phyloP scores from a whole-genome alignment of 2,797 vertebrate species.

The Kryptopterus vitreolus region DNA sequence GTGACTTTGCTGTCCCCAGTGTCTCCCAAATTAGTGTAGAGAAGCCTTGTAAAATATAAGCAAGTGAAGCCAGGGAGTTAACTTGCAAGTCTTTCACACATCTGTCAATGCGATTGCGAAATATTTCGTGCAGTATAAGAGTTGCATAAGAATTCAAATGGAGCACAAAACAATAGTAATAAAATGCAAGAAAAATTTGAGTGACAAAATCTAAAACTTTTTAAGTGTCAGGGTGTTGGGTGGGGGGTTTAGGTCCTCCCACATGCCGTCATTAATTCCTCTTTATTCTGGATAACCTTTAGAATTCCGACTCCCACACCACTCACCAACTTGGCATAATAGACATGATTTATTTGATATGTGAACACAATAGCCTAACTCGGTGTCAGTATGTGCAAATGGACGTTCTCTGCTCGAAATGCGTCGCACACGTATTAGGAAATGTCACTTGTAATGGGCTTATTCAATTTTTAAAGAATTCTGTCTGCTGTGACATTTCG shows the following conservation, averaged over 20 bases:
- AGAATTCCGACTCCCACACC: neutral
- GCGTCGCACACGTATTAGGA: constrained; percentile 54
- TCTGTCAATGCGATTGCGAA: neutral
- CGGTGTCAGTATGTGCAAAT: constrained; percentile 52
- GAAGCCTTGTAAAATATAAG: neutral
- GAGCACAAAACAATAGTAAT: neutral
- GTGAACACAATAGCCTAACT: constrained; percentile 5
- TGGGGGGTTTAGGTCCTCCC: neutral
- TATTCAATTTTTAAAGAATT: constrained; percentile 66
- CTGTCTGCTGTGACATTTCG: constrained; percentile 76
- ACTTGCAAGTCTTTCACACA: neutral
- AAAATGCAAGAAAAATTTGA: neutral
- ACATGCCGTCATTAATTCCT: neutral
- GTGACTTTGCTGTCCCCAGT: too few species aligned
- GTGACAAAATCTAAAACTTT: neutral
- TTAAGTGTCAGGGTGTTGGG: neutral
- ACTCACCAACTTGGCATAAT: neutral
- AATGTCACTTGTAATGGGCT: constrained; percentile 79
- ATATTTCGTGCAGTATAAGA: neutral
- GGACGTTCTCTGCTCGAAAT: constrained; percentile 56
- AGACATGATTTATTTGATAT: constrained; percentile 13
- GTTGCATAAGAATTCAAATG: neutral
- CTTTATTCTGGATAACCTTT: neutral
- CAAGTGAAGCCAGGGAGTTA: neutral
- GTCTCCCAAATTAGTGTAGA: too few species aligned